Evolutionary conservation across 2,113 vertebrate species (phyloP).

Genomic region (Cercopithecus mona): DNA sequence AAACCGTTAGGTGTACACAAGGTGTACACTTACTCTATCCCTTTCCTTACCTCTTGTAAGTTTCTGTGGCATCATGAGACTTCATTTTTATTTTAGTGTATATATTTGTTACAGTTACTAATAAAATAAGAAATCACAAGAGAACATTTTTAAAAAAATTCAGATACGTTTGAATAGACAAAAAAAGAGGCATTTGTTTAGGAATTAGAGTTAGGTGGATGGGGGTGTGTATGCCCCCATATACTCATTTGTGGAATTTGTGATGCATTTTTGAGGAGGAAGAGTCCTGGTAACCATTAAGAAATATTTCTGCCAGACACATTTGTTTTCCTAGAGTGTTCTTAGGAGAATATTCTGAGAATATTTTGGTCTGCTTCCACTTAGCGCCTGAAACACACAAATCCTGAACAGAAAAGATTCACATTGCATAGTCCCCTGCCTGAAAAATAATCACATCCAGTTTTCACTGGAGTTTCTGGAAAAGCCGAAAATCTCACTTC

Average conservation of each 20-base stretch:
- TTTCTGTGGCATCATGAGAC: not conserved
- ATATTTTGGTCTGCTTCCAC: not conserved
- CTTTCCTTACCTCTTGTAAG: not conserved
- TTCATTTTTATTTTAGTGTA: not conserved
- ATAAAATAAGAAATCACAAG: not conserved
- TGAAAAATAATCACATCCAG: not conserved
- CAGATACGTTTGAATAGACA: not conserved
- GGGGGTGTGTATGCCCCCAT: too few species aligned
- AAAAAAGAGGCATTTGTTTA: not conserved
- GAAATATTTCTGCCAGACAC: not conserved
- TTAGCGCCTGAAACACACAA: not conserved
- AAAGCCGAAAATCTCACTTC: not conserved
- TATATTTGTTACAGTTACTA: not conserved
- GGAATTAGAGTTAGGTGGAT: not conserved
- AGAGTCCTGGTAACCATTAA: not conserved
- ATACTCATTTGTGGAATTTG: not conserved
- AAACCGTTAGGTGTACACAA: not conserved
- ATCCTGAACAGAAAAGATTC: not conserved
- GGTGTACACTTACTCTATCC: accelerated
- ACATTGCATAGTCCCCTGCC: not conserved
- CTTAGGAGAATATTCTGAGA: not conserved
- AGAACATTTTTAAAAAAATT: not conserved
- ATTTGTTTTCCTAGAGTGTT: constrained; percentile 24
- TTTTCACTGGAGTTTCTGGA: not conserved
- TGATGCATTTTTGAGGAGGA: not conserved